Evolutionary conservation across 2,888 invertebrate species (phyloP).

Genomic region (Lamellibrachia satsuma): DNA sequence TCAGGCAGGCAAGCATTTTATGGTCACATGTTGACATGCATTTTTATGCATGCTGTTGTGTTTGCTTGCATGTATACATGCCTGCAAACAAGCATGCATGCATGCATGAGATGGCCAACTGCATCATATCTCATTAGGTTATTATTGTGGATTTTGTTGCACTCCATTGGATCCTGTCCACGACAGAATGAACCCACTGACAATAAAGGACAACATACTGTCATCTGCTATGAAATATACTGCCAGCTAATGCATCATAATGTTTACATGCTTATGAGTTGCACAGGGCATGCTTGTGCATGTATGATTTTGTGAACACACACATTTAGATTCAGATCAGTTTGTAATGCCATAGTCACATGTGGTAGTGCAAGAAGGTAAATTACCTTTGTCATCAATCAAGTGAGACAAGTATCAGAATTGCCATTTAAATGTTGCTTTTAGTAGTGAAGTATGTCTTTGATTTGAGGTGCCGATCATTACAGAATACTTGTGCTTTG

Average conservation of each 20-base stretch:
- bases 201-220: background rate
- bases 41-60: too few relatives aligned
- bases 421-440: constrained; percentile 1
- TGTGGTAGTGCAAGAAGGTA: background rate
- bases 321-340: background rate
- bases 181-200: background rate
- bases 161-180: background rate
- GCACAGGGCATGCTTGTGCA: background rate
- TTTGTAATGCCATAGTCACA: background rate
- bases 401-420: background rate
- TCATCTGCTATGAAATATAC: background rate
- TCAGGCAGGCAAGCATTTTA: too few relatives aligned
- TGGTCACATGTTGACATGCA: too few relatives aligned
- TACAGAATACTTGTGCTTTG: background rate
- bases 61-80: too few relatives aligned
- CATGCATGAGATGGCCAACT: too few relatives aligned
- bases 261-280: background rate
- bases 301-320: background rate
- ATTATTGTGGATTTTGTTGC: background rate
- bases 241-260: background rate
- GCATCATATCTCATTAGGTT: background rate
- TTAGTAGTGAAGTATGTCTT: background rate
- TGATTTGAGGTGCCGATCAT: background rate
- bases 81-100: background rate
- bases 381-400: background rate